Percentiles rank a stretch among this genome's conserved stretches.
Evolutionary conservation across 2,797 vertebrate species (phyloP).

Genomic region (Dendrocincla tyrannina): DNA sequence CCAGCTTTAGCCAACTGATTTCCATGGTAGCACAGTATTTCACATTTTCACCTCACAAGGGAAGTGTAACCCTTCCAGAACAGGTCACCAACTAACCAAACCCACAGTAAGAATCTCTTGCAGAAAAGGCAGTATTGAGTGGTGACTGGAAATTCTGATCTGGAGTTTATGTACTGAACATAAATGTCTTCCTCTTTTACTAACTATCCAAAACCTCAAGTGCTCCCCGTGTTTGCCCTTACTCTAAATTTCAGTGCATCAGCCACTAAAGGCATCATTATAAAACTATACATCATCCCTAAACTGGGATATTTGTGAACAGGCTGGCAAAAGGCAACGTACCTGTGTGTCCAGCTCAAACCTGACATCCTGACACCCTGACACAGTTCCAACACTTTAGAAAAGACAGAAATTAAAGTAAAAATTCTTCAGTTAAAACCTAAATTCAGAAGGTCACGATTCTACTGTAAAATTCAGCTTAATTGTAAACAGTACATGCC

Average conservation of each 20-base stretch:
- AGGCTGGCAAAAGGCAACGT: not conserved
- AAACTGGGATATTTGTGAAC: not conserved
- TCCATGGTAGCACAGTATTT: not conserved
- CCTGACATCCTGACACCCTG: not conserved
- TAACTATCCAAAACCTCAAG: not conserved
- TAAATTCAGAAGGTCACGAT: not conserved
- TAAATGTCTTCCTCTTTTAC: not conserved
- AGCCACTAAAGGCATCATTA: accelerated
- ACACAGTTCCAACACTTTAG: not conserved
- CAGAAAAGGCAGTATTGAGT: not conserved
- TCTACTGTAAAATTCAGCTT: not conserved
- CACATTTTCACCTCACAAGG: not conserved
- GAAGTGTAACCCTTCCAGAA: not conserved
- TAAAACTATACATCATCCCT: not conserved
- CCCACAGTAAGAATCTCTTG: too few relatives aligned
- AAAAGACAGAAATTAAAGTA: not conserved
- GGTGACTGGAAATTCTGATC: not conserved
- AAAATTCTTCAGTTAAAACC: not conserved
- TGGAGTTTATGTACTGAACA: not conserved
- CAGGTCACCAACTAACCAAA: not conserved
- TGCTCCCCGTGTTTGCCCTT: not conserved
- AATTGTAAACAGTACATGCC: not conserved
- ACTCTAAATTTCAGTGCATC: not conserved
- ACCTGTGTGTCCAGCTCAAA: accelerated
- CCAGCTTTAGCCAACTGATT: not conserved